Percentiles rank a stretch among this genome's conserved stretches.
phyloP scores from a whole-genome alignment of 2,888 invertebrate species.

The Itoplectis maculator region DNA sequence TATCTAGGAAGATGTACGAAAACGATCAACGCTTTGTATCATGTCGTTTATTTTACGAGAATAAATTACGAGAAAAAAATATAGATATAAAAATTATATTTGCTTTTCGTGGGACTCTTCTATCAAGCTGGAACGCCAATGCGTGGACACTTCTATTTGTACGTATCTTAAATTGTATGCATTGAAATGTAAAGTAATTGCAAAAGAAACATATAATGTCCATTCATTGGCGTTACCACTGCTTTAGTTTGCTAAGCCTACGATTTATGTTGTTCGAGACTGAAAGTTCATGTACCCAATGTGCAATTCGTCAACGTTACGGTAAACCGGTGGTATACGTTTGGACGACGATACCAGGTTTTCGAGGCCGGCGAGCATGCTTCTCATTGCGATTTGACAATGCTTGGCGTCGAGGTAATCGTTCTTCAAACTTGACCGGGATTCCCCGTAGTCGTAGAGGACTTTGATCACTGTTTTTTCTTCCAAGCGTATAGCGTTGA shows the following conservation, averaged over 20 bases:
- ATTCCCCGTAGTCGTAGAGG: constrained; percentile 79
- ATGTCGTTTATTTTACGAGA: constrained; percentile 56
- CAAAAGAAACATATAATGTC: background rate
- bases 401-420: constrained; percentile 74
- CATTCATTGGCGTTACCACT: background rate
- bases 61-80: constrained; percentile 58
- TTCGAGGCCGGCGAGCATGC: constrained; percentile 79
- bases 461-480: constrained; percentile 77
- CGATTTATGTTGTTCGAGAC: background rate
- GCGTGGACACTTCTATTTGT: background rate
- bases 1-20: constrained; percentile 54
- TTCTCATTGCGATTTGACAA: constrained; percentile 75
- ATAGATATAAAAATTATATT: constrained; percentile 37
- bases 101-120: background rate
- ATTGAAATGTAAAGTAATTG: background rate
- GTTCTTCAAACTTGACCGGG: constrained; percentile 55
- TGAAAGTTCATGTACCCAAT: constrained; percentile 77
- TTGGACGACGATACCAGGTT: constrained; percentile 77
- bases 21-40: constrained; percentile 63
- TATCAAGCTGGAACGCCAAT: background rate
- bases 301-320: constrained; percentile 76
- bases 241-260: background rate
- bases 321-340: constrained; percentile 79
- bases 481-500: constrained; percentile 70
- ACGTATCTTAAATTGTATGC: background rate